Evolutionary conservation across 1,140 invertebrate species (phyloP).

Genomic region (Atta texana): DNA sequence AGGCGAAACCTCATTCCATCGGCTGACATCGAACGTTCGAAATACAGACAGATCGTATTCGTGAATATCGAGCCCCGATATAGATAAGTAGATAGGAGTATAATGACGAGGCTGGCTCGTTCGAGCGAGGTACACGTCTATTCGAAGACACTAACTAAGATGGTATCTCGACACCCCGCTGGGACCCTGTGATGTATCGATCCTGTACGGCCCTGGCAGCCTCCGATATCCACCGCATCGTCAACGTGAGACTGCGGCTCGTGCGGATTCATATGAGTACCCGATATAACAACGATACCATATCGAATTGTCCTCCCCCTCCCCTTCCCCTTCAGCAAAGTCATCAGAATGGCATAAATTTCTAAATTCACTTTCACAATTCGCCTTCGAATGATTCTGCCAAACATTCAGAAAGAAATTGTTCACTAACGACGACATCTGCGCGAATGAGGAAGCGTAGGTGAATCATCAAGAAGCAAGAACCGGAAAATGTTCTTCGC

Average conservation of each 20-base stretch:
- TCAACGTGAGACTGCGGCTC: slow-evolving; percentile 72
- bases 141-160: slow-evolving; percentile 81
- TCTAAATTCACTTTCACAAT: too few relatives aligned
- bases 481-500: not conserved
- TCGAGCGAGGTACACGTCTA: slow-evolving; percentile 74
- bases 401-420: not conserved
- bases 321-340: slow-evolving; percentile 37
- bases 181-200: slow-evolving; percentile 84
- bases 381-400: not conserved
- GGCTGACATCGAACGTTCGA: slow-evolving; percentile 14
- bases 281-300: slow-evolving; percentile 73
- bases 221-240: slow-evolving; percentile 69
- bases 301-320: slow-evolving; percentile 51
- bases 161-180: slow-evolving; percentile 80
- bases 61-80: slow-evolving; percentile 78
- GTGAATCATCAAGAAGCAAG: not conserved
- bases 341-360: slow-evolving; percentile 31
- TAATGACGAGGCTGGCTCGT: slow-evolving; percentile 78
- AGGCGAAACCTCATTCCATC: slow-evolving; percentile 27
- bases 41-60: slow-evolving; percentile 59
- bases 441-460: not conserved
- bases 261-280: slow-evolving; percentile 71
- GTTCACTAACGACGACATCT: not conserved
- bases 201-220: slow-evolving; percentile 80
- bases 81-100: slow-evolving; percentile 79